Conservation (phyloP, 2,113 vertebrate genomes). For the Pampusana beccarii region DNA sequence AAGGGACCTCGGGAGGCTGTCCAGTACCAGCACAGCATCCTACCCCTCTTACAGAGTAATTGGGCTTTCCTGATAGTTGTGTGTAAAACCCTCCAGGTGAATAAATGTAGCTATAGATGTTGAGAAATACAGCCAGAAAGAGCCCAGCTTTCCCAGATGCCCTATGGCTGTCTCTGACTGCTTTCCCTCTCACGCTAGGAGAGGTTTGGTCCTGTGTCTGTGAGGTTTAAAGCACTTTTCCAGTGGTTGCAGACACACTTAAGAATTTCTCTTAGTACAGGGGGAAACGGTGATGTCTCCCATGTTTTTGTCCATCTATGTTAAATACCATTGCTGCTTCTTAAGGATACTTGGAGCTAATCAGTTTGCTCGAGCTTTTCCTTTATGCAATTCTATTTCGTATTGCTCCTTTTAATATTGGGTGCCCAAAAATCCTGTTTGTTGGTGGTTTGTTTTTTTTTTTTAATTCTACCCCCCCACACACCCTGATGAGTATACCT, state of each 20-base stretch:
- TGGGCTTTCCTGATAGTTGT: background rate
- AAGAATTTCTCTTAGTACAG: background rate
- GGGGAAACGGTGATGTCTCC: background rate
- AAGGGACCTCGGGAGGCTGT: background rate
- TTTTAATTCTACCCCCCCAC: background rate
- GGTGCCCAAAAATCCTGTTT: background rate
- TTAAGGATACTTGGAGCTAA: background rate
- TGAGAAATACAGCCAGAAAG: background rate
- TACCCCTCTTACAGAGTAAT: accelerated
- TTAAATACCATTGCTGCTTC: background rate
- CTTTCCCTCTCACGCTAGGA: background rate
- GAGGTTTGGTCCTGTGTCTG: background rate
- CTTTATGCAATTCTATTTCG: background rate
- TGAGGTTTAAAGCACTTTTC: background rate
- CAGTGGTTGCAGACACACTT: background rate
- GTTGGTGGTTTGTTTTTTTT: background rate
- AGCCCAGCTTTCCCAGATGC: background rate
- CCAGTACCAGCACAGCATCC: background rate
- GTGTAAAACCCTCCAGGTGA: background rate
- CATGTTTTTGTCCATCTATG: background rate
- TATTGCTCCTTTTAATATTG: background rate
- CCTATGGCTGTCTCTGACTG: background rate
- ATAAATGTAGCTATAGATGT: background rate
- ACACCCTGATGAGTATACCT: background rate
- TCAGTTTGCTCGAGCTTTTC: background rate